A percentile compares a stretch with the other conserved stretches of the same genome.
Conservation (phyloP, 2,888 invertebrate species). For the Trichacis sp. region DNA sequence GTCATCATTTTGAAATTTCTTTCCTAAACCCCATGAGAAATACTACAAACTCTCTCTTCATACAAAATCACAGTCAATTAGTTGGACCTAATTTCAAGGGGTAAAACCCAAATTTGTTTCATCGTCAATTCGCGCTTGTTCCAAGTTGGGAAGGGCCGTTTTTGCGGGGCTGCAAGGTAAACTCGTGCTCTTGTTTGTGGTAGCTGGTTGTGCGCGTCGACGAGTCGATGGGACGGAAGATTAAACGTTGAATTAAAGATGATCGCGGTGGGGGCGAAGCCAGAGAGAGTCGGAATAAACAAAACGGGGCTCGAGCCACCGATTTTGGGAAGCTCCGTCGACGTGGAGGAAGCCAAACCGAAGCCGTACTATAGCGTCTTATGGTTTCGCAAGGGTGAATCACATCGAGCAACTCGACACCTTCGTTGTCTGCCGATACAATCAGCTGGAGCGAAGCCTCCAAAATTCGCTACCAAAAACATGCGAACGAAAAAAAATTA, state of each 20-base stretch:
- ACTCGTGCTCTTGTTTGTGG: background rate
- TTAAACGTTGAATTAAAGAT: conserved; percentile 5
- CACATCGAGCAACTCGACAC: conserved; percentile 1
- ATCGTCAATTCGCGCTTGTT: no score
- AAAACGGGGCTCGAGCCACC: background rate
- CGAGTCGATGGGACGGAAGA: conserved; percentile 7
- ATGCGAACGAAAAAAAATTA: no score
- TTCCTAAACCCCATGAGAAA: no score
- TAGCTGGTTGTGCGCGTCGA: background rate
- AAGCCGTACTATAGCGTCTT: background rate
- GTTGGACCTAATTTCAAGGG: no score
- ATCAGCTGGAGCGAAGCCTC: conserved; percentile 5
- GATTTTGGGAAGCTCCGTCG: background rate
- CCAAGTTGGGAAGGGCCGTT: no score
- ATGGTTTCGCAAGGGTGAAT: background rate
- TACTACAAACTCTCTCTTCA: no score
- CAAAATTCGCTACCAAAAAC: background rate
- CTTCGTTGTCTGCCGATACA: conserved; percentile 5
- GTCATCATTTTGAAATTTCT: no score
- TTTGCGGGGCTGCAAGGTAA: no score
- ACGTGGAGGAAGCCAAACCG: background rate
- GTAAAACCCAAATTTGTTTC: no score
- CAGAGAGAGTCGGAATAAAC: background rate
- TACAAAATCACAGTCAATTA: no score
- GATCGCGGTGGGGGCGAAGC: background rate